A percentile compares a stretch with the other conserved stretches of the same genome.
phyloP scores from a whole-genome alignment of 2,888 invertebrate genomes.

The Eristalis tenax region DNA sequence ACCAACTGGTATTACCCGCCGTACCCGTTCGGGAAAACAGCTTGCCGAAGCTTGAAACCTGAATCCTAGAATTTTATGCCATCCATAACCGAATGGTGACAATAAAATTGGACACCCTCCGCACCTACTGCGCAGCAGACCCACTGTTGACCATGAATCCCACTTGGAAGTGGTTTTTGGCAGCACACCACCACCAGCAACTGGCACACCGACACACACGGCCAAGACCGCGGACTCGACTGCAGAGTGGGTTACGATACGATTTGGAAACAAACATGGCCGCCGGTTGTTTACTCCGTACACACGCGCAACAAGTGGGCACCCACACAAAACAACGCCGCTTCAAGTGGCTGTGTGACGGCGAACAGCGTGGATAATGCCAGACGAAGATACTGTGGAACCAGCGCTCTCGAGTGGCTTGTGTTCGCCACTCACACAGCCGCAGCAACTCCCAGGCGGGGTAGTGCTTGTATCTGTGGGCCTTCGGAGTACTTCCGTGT shows the following conservation, averaged over 20 bases:
- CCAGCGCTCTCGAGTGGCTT: constrained; percentile 11
- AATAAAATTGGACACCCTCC: constrained; percentile 44
- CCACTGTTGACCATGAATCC: constrained; percentile 50
- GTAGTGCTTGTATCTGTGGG: neutral
- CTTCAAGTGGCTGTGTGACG: constrained; percentile 40
- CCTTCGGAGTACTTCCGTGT: constrained; percentile 58
- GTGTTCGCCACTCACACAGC: neutral
- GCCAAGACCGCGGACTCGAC: constrained; percentile 9
- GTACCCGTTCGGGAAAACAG: neutral
- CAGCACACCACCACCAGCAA: constrained; percentile 25
- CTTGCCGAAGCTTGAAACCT: constrained; percentile 42
- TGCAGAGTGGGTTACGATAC: constrained; percentile 45
- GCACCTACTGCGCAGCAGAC: neutral
- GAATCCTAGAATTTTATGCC: constrained; percentile 58
- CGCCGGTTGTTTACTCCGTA: constrained; percentile 61
- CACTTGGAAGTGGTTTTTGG: constrained; percentile 61
- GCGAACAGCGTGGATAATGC: constrained; percentile 37
- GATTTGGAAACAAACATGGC: constrained; percentile 66
- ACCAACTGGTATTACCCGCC: constrained; percentile 68
- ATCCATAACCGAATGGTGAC: constrained; percentile 38
- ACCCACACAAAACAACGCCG: constrained; percentile 52
- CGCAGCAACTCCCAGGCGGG: neutral
- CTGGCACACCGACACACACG: neutral
- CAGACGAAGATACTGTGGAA: constrained; percentile 30
- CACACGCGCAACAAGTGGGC: constrained; percentile 62